phyloP scores from a whole-genome alignment of 2,797 vertebrate species.

The Neosalanx taihuensis region DNA sequence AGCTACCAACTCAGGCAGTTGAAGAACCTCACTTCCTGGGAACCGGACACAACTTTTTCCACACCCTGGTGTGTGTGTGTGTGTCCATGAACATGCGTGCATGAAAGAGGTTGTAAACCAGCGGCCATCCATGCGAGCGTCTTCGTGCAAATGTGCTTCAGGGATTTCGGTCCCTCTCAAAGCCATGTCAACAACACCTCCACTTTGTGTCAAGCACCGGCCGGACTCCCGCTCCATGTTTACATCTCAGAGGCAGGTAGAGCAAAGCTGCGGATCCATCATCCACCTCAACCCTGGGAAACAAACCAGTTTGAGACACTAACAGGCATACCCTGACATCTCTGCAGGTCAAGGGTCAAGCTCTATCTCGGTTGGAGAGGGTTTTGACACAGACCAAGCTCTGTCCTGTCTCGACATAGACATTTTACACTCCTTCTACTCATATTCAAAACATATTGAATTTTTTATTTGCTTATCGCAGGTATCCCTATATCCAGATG shows the following conservation, averaged over 20 bases:
- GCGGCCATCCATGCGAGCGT: background rate
- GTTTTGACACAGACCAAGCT: no score
- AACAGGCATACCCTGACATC: conserved; percentile 6
- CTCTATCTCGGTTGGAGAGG: background rate
- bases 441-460: background rate
- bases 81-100: background rate
- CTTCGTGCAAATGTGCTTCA: background rate
- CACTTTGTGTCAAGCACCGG: no score
- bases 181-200: background rate
- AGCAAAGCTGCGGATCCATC: no score
- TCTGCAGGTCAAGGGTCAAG: background rate
- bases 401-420: background rate
- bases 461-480: background rate
- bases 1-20: background rate
- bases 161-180: background rate
- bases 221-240: no score
- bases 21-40: no score
- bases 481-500: background rate
- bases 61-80: background rate
- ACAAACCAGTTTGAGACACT: no score
- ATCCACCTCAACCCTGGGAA: no score
- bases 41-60: background rate
- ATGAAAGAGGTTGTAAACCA: background rate
- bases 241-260: no score
- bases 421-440: background rate